Base-by-base conservation (phyloP, 2,888 invertebrate genomes). In the Temnothorax rugatulus region DNA sequence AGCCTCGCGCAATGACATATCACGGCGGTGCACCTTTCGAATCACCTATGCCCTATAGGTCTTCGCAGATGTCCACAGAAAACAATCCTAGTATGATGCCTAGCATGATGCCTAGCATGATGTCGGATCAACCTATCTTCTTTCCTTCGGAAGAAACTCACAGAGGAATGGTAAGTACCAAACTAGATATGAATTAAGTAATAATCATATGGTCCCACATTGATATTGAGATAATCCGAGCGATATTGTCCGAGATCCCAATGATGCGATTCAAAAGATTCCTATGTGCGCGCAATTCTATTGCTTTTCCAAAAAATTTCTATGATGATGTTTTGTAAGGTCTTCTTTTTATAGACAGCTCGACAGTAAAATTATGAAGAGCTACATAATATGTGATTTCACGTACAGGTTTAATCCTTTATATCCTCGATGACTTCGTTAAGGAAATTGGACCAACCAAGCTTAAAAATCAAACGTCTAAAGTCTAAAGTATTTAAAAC, bases 321-420 rank as follows among this genome's bases (percentile, higher is more conserved):
- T 74, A 61, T n/a, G 15, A 73, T 38, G n/a, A 61, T 9, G 59
- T 29, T 44, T 18, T 59, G 41, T 57, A 41, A 73, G 0, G 2
- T 47, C 29, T 41, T 61, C 13, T 29, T 21, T 44, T 21, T 44
- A 15, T 59, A 44, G 15, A 79, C 25, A 57, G 21, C 4, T 34
- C 21, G 44, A 21, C 5, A 41, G 38, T 18, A 57, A 0, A 44
- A 34, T 54, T 66, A 66, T n/a, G 13, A 18, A 63, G 9, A 82
- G 5, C 41, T 82, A 75, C 52, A 63, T 82, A 76, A 83, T 61
- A 38, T 79, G 64, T 68, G 25, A 34, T 79, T 83, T 83, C 50
- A 79, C 61, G 50, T 50, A 69, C 83, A 79, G 83, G 68, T 83
- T 57, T 83, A 83, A 68, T 29, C 3, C n/a, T 54, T 82, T 54